These are phyloP conservation scores for Aleiodes alternator DNA, from an alignment of 2,888 invertebrate genomes.

Conservation along the genomic window DNA sequence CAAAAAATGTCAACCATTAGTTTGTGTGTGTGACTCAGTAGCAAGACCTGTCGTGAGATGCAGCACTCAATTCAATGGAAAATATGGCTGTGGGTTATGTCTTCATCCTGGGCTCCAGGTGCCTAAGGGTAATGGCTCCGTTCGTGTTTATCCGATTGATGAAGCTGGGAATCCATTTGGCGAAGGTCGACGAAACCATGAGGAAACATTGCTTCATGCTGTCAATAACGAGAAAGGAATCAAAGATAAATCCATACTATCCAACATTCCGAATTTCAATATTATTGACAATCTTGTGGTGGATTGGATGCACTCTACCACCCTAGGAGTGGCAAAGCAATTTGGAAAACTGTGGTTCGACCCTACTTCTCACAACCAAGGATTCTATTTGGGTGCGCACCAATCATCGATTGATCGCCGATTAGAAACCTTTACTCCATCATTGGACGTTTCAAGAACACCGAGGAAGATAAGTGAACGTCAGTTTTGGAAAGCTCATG, in stretches of 20 bases:
- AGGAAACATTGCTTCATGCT: slow-evolving; percentile 38
- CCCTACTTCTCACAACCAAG: not conserved
- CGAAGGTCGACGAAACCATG: slow-evolving; percentile 34
- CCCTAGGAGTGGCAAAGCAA: slow-evolving; percentile 46
- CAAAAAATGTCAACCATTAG: slow-evolving; percentile 45
- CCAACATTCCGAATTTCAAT: slow-evolving; percentile 42
- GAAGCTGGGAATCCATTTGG: slow-evolving; percentile 34
- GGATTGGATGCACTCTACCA: slow-evolving; percentile 47
- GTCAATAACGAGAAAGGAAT: slow-evolving; percentile 36
- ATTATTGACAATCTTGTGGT: slow-evolving; percentile 31
- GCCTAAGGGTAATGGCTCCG: slow-evolving; percentile 48
- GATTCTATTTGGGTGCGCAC: slow-evolving; percentile 10
- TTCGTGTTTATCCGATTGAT: slow-evolving; percentile 50
- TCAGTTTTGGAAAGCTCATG: slow-evolving; percentile 34
- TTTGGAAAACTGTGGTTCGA: slow-evolving; percentile 44
- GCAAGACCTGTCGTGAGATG: slow-evolving; percentile 47
- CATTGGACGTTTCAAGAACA: slow-evolving; percentile 34
- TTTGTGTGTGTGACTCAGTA: slow-evolving; percentile 49
- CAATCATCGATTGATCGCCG: not conserved
- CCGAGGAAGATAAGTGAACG: slow-evolving; percentile 35
- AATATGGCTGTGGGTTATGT: slow-evolving; percentile 54
- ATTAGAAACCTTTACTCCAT: slow-evolving; percentile 16
- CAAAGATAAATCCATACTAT: slow-evolving; percentile 29
- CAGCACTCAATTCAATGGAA: slow-evolving; percentile 47
- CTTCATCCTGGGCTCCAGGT: slow-evolving; percentile 48